Percentiles rank a stretch among this genome's conserved stretches.
These are phyloP conservation scores for Sebastes minor DNA, from an alignment of 2,797 vertebrate genomes.

Conservation along the genomic window DNA sequence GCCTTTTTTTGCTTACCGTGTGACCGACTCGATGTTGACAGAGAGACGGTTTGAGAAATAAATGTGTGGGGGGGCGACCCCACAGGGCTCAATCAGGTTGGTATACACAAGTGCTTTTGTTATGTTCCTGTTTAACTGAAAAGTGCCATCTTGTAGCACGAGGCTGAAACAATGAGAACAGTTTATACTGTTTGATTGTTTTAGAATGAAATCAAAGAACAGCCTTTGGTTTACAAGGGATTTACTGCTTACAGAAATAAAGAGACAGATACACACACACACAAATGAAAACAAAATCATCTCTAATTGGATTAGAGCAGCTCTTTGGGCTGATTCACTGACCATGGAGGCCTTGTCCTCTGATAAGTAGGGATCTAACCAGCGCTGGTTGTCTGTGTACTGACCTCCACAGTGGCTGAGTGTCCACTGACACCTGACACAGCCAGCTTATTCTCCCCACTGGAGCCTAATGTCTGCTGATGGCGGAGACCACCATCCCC, in stretches of 20 bases:
- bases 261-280: conserved; percentile 39
- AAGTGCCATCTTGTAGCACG: conserved; percentile 18
- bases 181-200: conserved; percentile 39
- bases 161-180: conserved; percentile 28
- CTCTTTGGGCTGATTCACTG: conserved; percentile 72
- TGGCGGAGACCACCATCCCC: conserved; percentile 76
- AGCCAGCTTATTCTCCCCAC: conserved; percentile 50
- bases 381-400: conserved; percentile 47
- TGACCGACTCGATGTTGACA: conserved; percentile 56
- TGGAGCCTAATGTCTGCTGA: conserved; percentile 71
- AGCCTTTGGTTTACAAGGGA: not conserved
- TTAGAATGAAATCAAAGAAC: conserved; percentile 42
- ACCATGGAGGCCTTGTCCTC: conserved; percentile 65
- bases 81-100: conserved; percentile 12
- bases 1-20: conserved; percentile 52
- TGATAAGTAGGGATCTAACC: conserved; percentile 69
- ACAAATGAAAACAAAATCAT: conserved; percentile 56
- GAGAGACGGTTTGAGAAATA: conserved; percentile 44
- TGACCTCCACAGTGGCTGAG: conserved; percentile 59
- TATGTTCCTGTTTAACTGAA: conserved; percentile 49
- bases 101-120: conserved; percentile 48
- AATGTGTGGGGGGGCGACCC: conserved; percentile 33
- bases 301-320: conserved; percentile 71
- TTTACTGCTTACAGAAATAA: conserved; percentile 48
- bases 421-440: conserved; percentile 74